A percentile compares a stretch with the other conserved stretches of the same genome.
Evolutionary conservation across 2,888 invertebrate genomes (phyloP).

Genomic region (Dicyrtoma fusca): DNA sequence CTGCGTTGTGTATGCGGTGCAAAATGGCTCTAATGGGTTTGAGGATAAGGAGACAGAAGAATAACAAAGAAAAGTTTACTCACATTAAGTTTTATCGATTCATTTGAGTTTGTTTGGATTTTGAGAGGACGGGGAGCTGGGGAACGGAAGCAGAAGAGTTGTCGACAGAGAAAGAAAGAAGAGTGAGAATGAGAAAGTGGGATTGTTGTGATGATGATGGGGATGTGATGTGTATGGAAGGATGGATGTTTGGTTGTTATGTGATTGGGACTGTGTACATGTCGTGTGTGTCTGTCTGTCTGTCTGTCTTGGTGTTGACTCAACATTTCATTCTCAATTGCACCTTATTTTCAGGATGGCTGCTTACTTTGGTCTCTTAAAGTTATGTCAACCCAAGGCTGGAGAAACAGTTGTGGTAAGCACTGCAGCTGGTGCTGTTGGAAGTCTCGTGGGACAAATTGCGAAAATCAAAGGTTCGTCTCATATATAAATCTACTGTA

Average conservation of each 20-base stretch:
- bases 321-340: slow-evolving; percentile 27
- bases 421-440: slow-evolving; percentile 76
- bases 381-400: slow-evolving; percentile 70
- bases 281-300: no score
- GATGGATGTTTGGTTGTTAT: no score
- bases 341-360: slow-evolving; percentile 65
- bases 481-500: background rate
- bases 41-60: background rate
- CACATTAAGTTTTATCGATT: slow-evolving; percentile 20
- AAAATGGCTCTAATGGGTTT: background rate
- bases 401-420: slow-evolving; percentile 74
- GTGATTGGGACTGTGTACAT: no score
- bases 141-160: no score
- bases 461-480: slow-evolving; percentile 69
- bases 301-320: slow-evolving; percentile 8
- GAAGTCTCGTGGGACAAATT: slow-evolving; percentile 76
- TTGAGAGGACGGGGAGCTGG: background rate
- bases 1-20: no score
- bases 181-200: background rate
- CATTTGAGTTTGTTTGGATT: no score
- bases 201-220: background rate
- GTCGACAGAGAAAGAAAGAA: background rate
- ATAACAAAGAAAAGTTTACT: background rate
- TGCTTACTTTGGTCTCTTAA: slow-evolving; percentile 75
- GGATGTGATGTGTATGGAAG: no score